A percentile compares a stretch with the other conserved stretches of the same genome.
These are phyloP conservation scores for Varanus salvator DNA, from an alignment of 2,113 vertebrate species.

Conservation along the genomic window DNA sequence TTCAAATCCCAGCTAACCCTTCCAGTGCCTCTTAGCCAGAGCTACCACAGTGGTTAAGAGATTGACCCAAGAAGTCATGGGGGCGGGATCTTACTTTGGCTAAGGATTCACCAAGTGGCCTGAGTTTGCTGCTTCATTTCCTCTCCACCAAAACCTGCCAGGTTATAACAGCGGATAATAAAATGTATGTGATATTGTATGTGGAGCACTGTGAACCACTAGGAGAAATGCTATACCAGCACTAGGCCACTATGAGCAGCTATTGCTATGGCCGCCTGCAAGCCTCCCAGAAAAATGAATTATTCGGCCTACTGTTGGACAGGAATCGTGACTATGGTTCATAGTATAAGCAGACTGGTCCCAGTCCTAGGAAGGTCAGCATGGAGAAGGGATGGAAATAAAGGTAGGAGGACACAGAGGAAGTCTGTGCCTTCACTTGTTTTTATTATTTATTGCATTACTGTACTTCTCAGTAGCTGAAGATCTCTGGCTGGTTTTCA, in stretches of 20 bases:
- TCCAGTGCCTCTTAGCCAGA: neutral
- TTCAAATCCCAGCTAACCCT: slow-evolving; percentile 12
- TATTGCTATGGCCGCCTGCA: neutral
- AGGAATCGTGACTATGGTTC: neutral
- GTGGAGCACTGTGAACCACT: neutral
- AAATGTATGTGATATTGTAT: neutral
- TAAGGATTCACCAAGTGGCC: neutral
- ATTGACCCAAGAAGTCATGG: neutral
- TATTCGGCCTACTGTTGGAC: neutral
- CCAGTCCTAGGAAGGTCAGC: neutral
- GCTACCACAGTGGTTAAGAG: neutral
- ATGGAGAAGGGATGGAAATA: neutral
- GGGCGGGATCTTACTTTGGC: neutral
- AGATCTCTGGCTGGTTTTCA: too few species aligned
- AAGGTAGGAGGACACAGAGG: neutral
- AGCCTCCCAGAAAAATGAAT: neutral
- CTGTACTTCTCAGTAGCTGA: too few species aligned
- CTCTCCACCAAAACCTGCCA: neutral
- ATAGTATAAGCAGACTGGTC: neutral
- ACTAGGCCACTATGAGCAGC: neutral
- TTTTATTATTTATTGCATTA: too few species aligned
- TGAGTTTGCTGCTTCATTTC: neutral
- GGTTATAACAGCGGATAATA: neutral
- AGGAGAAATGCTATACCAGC: neutral
- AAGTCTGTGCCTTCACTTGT: neutral